Evolutionary conservation across 2,888 invertebrate species (phyloP).

Genomic region (Clostera curtula): DNA sequence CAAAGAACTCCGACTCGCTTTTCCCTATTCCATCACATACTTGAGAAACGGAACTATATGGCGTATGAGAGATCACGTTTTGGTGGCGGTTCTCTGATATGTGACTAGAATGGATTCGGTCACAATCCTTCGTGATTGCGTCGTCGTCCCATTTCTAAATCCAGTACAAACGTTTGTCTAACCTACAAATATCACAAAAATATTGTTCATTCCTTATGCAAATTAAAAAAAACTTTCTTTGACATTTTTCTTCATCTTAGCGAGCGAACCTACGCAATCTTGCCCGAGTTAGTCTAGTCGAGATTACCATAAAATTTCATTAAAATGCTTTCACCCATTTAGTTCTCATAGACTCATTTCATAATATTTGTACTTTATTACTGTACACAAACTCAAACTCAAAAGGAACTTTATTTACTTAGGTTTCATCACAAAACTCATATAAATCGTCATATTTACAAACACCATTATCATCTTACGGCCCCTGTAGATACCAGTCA

Average conservation of each 20-base stretch:
- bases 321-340: no score
- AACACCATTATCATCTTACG: no score
- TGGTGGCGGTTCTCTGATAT: constrained; percentile 34
- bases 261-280: no score
- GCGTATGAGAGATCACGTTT: constrained; percentile 19
- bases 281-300: no score
- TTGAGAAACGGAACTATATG: constrained; percentile 12
- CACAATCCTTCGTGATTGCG: constrained; percentile 50
- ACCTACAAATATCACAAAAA: constrained; percentile 15
- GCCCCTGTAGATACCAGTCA: no score
- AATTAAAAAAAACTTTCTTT: constrained; percentile 3
- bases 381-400: no score
- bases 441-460: no score
- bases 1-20: constrained; percentile 24
- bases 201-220: constrained; percentile 22
- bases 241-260: background rate
- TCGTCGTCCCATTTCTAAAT: constrained; percentile 46
- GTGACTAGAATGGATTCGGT: constrained; percentile 41
- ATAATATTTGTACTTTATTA: no score
- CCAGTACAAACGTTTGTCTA: constrained; percentile 29
- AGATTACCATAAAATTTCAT: no score
- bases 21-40: constrained; percentile 8
- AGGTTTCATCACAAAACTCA: no score
- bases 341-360: no score
- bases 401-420: no score